These are phyloP conservation scores for Muscicapa striata DNA, from an alignment of 2,797 vertebrate genomes.

Conservation along the genomic window DNA sequence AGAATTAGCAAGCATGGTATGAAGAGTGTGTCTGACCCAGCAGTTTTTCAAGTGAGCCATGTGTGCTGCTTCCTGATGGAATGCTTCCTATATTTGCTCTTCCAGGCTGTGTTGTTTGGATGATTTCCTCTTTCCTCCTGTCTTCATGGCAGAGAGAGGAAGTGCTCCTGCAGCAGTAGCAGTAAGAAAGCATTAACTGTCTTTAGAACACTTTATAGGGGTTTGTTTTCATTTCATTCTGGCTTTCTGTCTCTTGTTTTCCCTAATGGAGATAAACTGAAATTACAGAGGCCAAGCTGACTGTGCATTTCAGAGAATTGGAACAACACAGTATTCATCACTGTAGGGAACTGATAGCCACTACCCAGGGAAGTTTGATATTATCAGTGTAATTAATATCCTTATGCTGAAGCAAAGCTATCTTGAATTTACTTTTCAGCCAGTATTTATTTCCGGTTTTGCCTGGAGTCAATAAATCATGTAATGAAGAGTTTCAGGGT, in stretches of 20 bases:
- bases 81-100: not conserved
- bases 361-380: conserved; percentile 27
- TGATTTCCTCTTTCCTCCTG: not conserved
- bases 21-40: not conserved
- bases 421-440: conserved; percentile 29
- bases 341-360: conserved; percentile 36
- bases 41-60: not conserved
- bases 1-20: not conserved
- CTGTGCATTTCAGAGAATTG: not conserved
- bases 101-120: not conserved
- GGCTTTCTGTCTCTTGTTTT: conserved; percentile 32
- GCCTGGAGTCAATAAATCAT: conserved; percentile 62
- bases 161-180: not conserved
- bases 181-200: not conserved
- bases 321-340: conserved; percentile 8
- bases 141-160: not conserved
- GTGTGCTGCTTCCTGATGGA: not conserved
- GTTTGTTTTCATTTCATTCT: conserved; percentile 21
- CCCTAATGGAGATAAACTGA: conserved; percentile 17
- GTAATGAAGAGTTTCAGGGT: conserved; percentile 55
- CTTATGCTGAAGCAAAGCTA: conserved; percentile 26
- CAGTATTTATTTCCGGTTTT: conserved; percentile 55
- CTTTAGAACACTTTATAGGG: not conserved
- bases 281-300: not conserved
- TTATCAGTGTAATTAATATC: conserved; percentile 62